These are phyloP conservation scores for Magallana angulata DNA, from an alignment of 1,140 invertebrate species.

Conservation along the genomic window DNA sequence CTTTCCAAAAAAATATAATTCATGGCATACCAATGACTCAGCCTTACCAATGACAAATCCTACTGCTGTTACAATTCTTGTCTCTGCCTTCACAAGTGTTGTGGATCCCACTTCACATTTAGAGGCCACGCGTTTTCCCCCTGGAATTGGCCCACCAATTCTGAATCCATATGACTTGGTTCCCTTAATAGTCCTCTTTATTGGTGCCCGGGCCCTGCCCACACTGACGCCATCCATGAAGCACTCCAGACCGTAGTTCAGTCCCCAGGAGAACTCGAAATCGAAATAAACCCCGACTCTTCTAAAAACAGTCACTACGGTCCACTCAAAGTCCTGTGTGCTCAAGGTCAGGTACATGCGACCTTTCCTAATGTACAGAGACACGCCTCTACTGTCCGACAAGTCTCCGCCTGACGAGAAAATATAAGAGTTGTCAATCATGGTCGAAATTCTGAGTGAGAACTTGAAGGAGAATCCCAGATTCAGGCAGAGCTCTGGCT, in stretches of 20 bases:
- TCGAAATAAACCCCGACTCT: slow-evolving; percentile 49
- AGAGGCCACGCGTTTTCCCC: slow-evolving; percentile 44
- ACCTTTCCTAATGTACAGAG: slow-evolving; percentile 60
- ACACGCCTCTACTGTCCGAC: slow-evolving; percentile 60
- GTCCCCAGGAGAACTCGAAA: slow-evolving; percentile 60
- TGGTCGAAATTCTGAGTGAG: slow-evolving; percentile 48
- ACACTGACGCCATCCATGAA: slow-evolving; percentile 52
- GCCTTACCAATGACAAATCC: slow-evolving; percentile 63
- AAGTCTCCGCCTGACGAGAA: slow-evolving; percentile 68
- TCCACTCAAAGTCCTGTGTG: slow-evolving; percentile 61
- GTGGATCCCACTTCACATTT: slow-evolving; percentile 49
- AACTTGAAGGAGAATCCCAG: slow-evolving; percentile 64
- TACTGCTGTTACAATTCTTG: slow-evolving; percentile 56
- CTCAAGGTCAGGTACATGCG: slow-evolving; percentile 58
- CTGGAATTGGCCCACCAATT: slow-evolving; percentile 56
- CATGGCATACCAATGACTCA: no score
- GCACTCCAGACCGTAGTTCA: slow-evolving; percentile 51
- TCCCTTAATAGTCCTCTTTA: slow-evolving; percentile 44
- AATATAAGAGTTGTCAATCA: slow-evolving; percentile 67
- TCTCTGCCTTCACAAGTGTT: slow-evolving; percentile 59
- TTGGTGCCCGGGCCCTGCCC: neutral
- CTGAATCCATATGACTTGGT: slow-evolving; percentile 3
- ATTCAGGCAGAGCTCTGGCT: slow-evolving; percentile 58
- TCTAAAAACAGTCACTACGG: slow-evolving; percentile 46
- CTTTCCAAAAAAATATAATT: no score